Evolutionary conservation across 2,888 invertebrate species (phyloP), one percentile per base, ranked within the genome.

Genomic region (Gortyna flavago): DNA sequence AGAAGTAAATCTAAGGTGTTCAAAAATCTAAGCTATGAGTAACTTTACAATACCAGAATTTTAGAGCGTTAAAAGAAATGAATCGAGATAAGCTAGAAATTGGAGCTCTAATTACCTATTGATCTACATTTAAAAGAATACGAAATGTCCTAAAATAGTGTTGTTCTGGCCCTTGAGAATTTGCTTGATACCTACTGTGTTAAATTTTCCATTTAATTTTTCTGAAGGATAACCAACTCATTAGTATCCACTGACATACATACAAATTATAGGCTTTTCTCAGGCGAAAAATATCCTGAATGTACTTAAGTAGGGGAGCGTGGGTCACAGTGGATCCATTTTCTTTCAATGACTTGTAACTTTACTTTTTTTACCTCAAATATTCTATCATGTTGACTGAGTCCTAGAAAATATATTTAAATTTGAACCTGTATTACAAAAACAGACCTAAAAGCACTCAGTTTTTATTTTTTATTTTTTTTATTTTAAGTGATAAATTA

Each of bases 21-120:
- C 73, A 81, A 74, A 32, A 72, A 77, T 72, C 59, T 86, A 83
- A 68, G 57, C 69, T 81, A 80, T 79, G 87, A 73, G 84, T 83
- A 86, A 84, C 84, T 83, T 84, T 86, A 83, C 84, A 80, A 84
- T 85, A 85, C 85, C 66, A 87, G 57, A 85, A 75, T 73, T 71
- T 64, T 69, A 78, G 29, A 78, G 69, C 5, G n/a, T 65, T 72
- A 57, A n/a, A 65, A 76, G 35, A 66, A 70, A 73, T 35, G 44
- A 71, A 71, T 54, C 48, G 67, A 69, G 57, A 21, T 59, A 85
- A 48, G 66, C 51, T 85, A 85, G 44, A 85, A 62, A 81, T 85
- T 80, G 85, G 67, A 81, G 80, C 71, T 80, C 21, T 79, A 16
- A 64, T 35, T 79, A 29, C 16, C 13, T 59, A 69, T 64, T 64